These are phyloP conservation scores for Holothuria scabra DNA, from an alignment of 53 echinoderm and acorn worm genomes.

Conservation along the genomic window DNA sequence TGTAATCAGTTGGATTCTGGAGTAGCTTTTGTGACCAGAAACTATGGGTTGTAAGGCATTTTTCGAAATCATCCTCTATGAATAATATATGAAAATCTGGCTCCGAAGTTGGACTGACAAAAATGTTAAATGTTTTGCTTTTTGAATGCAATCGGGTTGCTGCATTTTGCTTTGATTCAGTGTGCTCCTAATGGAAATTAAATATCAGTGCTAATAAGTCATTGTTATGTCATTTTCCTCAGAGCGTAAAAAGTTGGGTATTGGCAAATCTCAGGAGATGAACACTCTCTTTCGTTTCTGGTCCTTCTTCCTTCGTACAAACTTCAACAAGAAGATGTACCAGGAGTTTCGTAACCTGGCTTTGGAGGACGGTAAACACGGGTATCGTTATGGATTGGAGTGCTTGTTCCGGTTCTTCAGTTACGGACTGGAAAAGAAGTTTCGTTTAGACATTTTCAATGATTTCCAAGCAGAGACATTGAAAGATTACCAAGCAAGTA, in stretches of 20 bases:
- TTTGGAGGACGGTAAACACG: constrained; percentile 84
- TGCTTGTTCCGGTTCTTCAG: constrained; percentile 98
- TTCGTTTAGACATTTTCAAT: constrained; percentile 84
- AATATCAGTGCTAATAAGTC: background rate
- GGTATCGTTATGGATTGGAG: constrained; percentile 96
- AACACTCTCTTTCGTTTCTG: constrained; percentile 99
- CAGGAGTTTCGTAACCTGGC: constrained; percentile 93
- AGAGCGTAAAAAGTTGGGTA: constrained; percentile 99
- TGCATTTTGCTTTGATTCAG: background rate
- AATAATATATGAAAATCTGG: no score
- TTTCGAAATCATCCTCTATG: no score
- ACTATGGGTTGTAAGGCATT: no score
- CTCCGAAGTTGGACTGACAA: no score
- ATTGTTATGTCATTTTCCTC: background rate
- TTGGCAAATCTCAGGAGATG: constrained; percentile 99
- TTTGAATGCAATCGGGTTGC: background rate
- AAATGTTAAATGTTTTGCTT: no score
- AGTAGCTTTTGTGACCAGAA: no score
- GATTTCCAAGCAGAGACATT: constrained; percentile 96
- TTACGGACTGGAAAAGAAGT: constrained; percentile 97
- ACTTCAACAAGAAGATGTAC: constrained; percentile 99
- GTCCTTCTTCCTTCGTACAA: constrained; percentile 99
- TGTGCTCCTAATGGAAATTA: background rate
- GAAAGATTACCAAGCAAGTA: constrained; percentile 80
- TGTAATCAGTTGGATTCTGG: no score